These are phyloP conservation scores for Nephila pilipes DNA, from an alignment of 1,140 invertebrate genomes.

Conservation along the genomic window DNA sequence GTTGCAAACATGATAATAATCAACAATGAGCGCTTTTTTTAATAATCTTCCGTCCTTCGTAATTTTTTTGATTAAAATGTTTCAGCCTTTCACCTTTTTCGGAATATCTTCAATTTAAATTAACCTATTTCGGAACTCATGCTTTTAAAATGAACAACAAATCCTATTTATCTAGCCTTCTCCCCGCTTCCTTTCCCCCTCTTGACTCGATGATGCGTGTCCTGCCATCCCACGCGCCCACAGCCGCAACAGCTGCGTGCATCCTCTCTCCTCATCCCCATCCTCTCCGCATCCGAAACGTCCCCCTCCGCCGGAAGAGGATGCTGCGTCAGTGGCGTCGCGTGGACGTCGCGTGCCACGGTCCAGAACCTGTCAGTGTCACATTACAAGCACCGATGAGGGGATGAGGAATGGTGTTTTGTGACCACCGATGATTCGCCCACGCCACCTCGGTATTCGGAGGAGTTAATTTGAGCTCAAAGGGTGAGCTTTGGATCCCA, in stretches of 20 bases:
- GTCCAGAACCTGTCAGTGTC: slow-evolving; percentile 40
- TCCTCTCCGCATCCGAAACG: neutral
- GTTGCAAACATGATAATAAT: too few species aligned
- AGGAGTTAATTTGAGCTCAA: neutral
- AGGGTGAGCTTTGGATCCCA: neutral
- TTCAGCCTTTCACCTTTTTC: too few species aligned
- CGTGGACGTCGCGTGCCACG: slow-evolving; percentile 58
- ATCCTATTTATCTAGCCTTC: too few species aligned
- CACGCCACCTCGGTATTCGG: neutral
- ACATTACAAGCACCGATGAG: neutral
- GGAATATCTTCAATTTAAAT: too few species aligned
- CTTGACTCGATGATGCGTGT: slow-evolving; percentile 37
- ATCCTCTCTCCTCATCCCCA: slow-evolving; percentile 18
- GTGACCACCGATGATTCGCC: slow-evolving; percentile 11
- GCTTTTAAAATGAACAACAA: too few species aligned
- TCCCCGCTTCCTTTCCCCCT: neutral
- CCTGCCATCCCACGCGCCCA: slow-evolving; percentile 40
- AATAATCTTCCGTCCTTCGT: too few species aligned
- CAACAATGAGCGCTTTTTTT: too few species aligned
- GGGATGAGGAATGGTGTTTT: neutral
- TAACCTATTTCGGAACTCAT: too few species aligned
- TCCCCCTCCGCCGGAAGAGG: slow-evolving; percentile 33
- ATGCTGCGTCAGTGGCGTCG: slow-evolving; percentile 24
- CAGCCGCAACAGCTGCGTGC: slow-evolving; percentile 28
- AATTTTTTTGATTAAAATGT: too few species aligned